These are phyloP conservation scores for Asteroscopus sphinx DNA, from an alignment of 2,888 invertebrate species.

Conservation along the genomic window DNA sequence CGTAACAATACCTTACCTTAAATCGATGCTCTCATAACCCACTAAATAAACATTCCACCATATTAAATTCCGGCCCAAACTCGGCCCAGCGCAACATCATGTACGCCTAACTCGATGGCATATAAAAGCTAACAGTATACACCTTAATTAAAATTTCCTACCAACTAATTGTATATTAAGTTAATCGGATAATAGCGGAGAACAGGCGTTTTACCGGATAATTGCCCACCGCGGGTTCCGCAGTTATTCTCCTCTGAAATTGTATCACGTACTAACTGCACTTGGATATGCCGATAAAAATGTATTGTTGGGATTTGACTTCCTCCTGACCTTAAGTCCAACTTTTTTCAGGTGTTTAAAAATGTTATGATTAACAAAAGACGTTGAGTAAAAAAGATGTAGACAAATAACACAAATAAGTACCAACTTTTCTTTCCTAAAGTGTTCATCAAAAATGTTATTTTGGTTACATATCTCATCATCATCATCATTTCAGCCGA, in stretches of 20 bases:
- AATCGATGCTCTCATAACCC: neutral
- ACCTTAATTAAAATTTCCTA: constrained; percentile 73
- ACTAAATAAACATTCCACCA: constrained; percentile 27
- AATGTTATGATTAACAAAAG: too few species aligned
- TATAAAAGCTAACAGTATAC: constrained; percentile 58
- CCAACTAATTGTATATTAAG: constrained; percentile 75
- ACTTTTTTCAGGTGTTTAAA: too few species aligned
- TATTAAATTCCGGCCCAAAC: constrained; percentile 24
- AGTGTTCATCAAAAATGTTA: too few species aligned
- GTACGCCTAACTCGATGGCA: constrained; percentile 45
- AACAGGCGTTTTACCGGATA: constrained; percentile 71
- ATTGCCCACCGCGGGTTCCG: constrained; percentile 67
- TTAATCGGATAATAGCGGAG: constrained; percentile 74
- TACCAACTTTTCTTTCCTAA: too few species aligned
- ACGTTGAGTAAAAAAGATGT: too few species aligned
- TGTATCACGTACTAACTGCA: constrained; percentile 44
- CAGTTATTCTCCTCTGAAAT: constrained; percentile 55
- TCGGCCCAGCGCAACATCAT: constrained; percentile 21
- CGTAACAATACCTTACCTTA: neutral
- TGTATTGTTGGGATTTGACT: constrained; percentile 20
- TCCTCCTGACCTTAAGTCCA: constrained; percentile 1
- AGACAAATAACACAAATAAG: too few species aligned
- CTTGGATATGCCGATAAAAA: constrained; percentile 40
- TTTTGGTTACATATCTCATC: too few species aligned
- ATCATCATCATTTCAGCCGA: too few species aligned